Evolutionary conservation across 1,140 invertebrate genomes (phyloP), one percentile per base, ranked within the genome.

Genomic region (Hypsibius dujardini): DNA sequence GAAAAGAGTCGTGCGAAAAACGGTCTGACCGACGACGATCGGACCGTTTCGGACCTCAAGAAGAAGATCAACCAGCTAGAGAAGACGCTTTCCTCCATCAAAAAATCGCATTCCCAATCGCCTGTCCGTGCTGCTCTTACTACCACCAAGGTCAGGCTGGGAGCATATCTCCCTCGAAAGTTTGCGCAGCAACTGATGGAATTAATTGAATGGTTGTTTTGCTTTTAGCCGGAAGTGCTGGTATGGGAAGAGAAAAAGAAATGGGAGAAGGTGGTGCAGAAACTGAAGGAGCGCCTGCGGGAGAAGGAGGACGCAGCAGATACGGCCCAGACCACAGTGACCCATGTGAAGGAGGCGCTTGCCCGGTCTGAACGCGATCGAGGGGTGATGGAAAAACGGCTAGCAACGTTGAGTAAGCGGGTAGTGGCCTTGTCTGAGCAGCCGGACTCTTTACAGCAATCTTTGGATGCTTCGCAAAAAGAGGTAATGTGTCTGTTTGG

Each of bases 261-360:
- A 56, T 56, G 50, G 50, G 50, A 56, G 50, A 56, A 56, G n/a
- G n/a, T 56, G n/a, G 50, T 56, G 50, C 50, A 56, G n/a, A 56
- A 56, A 7, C n/a, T 56, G 50, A 56, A 56, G n/a, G 50, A 7
- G 50, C 7, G n/a, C 7, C 50, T 56, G 50, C 7, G n/a, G n/a
- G 50, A 56, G 50, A 56, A 56, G n/a, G 50, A 56, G 7, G 50
- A 56, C n/a, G 50, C 50, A 7, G 7, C 50, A n/a, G n/a, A n/a
- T 56, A n/a, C 50, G 50, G 50, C 50, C 7, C 50, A 56, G 50
- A 56, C 50, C 50, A 56, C n/a, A n/a, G 7, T 56, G 50, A 56
- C 7, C 50, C 7, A 56, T 56, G 50, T 56, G 7, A 56, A 56
- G n/a, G 50, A 56, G n/a, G n/a, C n/a, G n/a, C n/a, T n/a, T n/a